phyloP scores from a whole-genome alignment of 2,888 invertebrate species.

The Eristalis arbustorum region DNA sequence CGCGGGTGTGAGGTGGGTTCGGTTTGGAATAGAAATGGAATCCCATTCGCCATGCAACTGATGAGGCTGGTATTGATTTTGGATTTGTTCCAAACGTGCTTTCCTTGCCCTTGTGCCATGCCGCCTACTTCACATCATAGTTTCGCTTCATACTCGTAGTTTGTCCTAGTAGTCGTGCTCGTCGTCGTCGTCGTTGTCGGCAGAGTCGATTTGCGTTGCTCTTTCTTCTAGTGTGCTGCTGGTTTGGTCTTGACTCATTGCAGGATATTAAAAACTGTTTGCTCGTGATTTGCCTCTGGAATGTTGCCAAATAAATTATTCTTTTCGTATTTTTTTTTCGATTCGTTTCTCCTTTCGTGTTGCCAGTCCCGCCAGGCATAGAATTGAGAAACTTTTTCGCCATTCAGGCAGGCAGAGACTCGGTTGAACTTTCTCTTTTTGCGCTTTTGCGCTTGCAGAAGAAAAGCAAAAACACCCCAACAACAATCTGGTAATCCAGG shows the following conservation, averaged over 20 bases:
- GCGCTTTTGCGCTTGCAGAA: neutral
- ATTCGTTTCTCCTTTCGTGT: neutral
- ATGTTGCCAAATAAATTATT: conserved; percentile 51
- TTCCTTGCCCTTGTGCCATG: conserved; percentile 40
- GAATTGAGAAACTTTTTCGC: conserved; percentile 18
- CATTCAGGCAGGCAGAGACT: neutral
- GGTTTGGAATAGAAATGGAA: neutral
- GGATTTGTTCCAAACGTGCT: conserved; percentile 66
- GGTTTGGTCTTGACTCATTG: conserved; percentile 65
- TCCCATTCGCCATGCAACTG: conserved; percentile 38
- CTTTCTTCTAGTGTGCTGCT: conserved; percentile 18
- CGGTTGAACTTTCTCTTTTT: conserved; percentile 37
- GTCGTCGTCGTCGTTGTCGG: neutral
- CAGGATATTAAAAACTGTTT: conserved; percentile 64
- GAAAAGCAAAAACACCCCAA: neutral
- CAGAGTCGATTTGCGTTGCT: conserved; percentile 1
- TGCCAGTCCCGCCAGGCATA: conserved; percentile 17
- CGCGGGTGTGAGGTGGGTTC: neutral
- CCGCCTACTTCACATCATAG: conserved; percentile 34
- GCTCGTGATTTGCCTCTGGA: conserved; percentile 63
- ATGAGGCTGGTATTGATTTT: conserved; percentile 69
- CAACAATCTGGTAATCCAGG: conserved; percentile 13
- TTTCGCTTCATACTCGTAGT: conserved; percentile 21
- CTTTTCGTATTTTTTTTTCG: neutral
- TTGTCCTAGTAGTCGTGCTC: neutral